A percentile compares a stretch with the other conserved stretches of the same genome.
phyloP scores from a whole-genome alignment of 2,888 invertebrate genomes.

The Andrena dorsata region DNA sequence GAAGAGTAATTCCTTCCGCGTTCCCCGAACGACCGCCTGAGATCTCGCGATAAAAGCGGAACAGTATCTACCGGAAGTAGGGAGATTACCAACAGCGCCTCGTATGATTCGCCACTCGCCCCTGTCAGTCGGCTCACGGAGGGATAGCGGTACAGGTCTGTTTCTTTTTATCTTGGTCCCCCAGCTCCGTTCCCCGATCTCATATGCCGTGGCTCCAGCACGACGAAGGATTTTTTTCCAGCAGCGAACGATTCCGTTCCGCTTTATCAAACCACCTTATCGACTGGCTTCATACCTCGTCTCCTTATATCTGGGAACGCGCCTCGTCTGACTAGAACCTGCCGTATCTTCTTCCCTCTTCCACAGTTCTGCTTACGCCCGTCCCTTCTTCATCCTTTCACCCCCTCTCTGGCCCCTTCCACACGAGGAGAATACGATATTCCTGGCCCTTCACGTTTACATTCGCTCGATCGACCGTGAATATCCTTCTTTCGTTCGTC shows the following conservation, averaged over 20 bases:
- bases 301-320: conserved; percentile 18
- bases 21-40: not conserved
- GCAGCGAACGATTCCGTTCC: not conserved
- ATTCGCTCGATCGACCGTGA: conserved; percentile 71
- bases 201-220: conserved; percentile 15
- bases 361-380: not conserved
- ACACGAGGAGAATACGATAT: conserved; percentile 43
- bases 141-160: not conserved
- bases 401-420: not conserved
- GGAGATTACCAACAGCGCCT: conserved; percentile 50
- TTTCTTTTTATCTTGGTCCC: conserved; percentile 15
- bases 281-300: conserved; percentile 33
- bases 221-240: conserved; percentile 11
- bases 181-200: not conserved
- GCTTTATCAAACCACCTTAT: conserved; percentile 55
- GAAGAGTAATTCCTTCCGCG: conserved; percentile 22
- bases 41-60: conserved; percentile 48
- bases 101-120: conserved; percentile 29
- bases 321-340: conserved; percentile 1
- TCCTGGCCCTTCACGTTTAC: conserved; percentile 60
- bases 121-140: not conserved
- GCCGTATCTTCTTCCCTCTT: not conserved
- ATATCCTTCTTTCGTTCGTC: conserved; percentile 59
- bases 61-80: conserved; percentile 42
- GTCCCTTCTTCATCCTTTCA: not conserved